These are phyloP conservation scores for Periophthalmodon schlosseri DNA, from an alignment of 2,113 vertebrate species.

Conservation along the genomic window DNA sequence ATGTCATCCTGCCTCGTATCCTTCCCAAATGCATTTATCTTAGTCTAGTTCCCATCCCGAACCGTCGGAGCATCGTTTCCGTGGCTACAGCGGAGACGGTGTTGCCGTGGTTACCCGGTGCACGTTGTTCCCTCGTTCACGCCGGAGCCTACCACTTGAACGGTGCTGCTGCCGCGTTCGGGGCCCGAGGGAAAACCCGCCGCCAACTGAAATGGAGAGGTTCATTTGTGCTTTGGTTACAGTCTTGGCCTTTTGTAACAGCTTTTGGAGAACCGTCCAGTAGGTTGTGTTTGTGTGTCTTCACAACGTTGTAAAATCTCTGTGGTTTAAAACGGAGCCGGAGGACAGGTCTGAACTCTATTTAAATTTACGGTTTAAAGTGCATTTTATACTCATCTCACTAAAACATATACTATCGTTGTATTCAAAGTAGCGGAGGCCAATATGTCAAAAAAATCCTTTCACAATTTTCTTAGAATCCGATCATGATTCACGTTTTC, in stretches of 20 bases:
- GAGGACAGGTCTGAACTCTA: too few species aligned
- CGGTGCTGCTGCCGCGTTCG: background rate
- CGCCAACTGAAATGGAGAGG: background rate
- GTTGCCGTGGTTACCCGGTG: constrained; percentile 54
- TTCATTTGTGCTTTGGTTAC: background rate
- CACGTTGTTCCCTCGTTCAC: constrained; percentile 37
- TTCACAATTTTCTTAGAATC: too few species aligned
- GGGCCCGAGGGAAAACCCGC: background rate
- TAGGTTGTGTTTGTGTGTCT: too few species aligned
- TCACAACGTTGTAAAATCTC: too few species aligned
- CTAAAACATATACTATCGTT: too few species aligned
- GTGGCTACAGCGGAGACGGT: constrained; percentile 27
- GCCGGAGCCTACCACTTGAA: constrained; percentile 25
- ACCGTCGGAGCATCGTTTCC: constrained; percentile 28
- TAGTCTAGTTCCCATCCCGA: background rate
- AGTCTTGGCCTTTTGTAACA: background rate
- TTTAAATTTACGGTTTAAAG: too few species aligned
- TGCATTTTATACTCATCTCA: too few species aligned
- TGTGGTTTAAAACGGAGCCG: too few species aligned
- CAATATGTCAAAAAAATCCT: too few species aligned
- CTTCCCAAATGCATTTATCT: constrained; percentile 43
- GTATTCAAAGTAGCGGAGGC: too few species aligned
- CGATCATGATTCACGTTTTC: too few species aligned
- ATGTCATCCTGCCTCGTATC: constrained; percentile 11
- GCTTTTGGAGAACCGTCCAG: too few species aligned